Percentiles rank a stretch among this genome's conserved stretches.
Conservation (phyloP, 2,113 vertebrate species). For the Myiagra hebetior region DNA sequence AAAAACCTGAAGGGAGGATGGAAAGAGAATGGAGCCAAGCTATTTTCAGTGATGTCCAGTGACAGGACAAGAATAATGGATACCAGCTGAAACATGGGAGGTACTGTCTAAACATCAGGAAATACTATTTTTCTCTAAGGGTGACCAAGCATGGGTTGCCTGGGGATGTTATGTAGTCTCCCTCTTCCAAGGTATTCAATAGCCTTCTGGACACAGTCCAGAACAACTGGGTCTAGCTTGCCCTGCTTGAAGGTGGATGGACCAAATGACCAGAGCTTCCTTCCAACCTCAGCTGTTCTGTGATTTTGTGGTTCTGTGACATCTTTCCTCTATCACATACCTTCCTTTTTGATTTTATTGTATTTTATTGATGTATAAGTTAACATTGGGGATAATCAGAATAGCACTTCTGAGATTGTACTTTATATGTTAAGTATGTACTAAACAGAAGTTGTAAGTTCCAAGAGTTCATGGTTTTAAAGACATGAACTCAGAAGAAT, state of each 20-base stretch:
- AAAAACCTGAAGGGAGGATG: neutral
- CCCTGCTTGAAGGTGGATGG: neutral
- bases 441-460: neutral
- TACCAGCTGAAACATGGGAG: neutral
- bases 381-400: neutral
- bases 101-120: neutral
- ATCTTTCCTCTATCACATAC: rapidly evolving
- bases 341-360: neutral
- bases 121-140: neutral
- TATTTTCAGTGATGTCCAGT: neutral
- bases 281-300: neutral
- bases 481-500: neutral
- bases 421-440: neutral
- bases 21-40: neutral
- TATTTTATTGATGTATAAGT: neutral
- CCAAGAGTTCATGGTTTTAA: neutral
- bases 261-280: neutral
- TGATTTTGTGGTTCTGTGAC: neutral
- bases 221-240: too few relatives aligned
- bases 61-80: neutral
- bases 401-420: neutral
- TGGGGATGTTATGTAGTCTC: neutral
- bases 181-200: neutral
- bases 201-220: neutral
- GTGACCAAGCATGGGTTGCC: neutral